Conservation (phyloP, 2,797 vertebrate genomes). For the Echiichthys vipera region DNA sequence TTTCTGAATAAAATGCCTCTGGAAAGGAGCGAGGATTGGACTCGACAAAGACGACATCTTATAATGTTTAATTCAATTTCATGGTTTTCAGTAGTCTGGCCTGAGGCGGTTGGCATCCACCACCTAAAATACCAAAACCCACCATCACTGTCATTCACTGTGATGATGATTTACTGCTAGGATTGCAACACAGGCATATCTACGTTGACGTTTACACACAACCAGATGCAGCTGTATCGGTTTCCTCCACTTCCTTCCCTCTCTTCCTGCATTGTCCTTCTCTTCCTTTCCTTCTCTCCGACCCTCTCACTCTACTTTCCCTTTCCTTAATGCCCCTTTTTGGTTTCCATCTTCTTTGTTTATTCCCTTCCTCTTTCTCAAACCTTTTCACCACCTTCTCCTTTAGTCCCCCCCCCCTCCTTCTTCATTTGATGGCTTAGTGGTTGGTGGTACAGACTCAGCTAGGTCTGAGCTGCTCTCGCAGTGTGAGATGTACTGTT, state of each 20-base stretch:
- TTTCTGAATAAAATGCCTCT: constrained; percentile 26
- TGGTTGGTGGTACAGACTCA: constrained; percentile 43
- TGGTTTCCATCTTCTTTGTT: background rate
- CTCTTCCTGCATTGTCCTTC: background rate
- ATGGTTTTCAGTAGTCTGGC: constrained; percentile 50
- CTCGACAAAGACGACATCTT: constrained; percentile 42
- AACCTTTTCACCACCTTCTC: background rate
- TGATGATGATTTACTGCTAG: constrained; percentile 48
- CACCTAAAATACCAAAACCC: constrained; percentile 38
- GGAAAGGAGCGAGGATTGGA: constrained; percentile 17
- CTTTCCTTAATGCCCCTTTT: background rate
- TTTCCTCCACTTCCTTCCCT: background rate
- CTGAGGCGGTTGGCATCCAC: constrained; percentile 49
- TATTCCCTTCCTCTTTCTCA: background rate
- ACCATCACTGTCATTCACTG: constrained; percentile 48
- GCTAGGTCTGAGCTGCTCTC: constrained; percentile 51
- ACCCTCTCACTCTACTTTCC: too few relatives aligned
- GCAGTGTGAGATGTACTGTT: constrained; percentile 64
- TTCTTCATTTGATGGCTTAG: constrained; percentile 49
- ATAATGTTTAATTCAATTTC: constrained; percentile 63
- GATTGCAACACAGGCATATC: constrained; percentile 23
- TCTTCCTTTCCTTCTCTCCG: background rate
- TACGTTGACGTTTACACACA: constrained; percentile 35
- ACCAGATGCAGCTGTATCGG: background rate
- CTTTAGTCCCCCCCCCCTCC: background rate